These are phyloP conservation scores for Pteromalus puparum DNA, from an alignment of 1,140 invertebrate species.

Conservation along the genomic window DNA sequence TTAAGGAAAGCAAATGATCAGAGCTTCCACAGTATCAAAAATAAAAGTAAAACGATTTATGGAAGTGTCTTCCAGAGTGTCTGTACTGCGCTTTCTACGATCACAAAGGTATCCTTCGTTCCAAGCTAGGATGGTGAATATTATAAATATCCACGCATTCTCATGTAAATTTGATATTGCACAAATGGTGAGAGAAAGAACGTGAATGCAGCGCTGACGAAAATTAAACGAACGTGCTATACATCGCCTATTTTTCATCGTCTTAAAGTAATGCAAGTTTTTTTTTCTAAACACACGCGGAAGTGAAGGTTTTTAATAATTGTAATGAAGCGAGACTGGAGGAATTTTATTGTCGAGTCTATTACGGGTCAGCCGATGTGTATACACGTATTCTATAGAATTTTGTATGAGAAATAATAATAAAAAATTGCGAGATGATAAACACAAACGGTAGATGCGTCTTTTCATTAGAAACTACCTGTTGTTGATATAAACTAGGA, in stretches of 20 bases:
- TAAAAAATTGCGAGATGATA: slow-evolving; percentile 43
- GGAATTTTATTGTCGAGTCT: slow-evolving; percentile 42
- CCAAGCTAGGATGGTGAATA: slow-evolving; percentile 36
- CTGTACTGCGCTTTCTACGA: slow-evolving; percentile 54
- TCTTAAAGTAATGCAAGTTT: slow-evolving; percentile 23
- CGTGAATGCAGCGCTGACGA: slow-evolving; percentile 30
- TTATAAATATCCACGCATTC: slow-evolving; percentile 30
- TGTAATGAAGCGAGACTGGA: not conserved
- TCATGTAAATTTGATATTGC: slow-evolving; percentile 45
- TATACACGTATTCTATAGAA: slow-evolving; percentile 57
- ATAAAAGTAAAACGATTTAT: slow-evolving; percentile 52
- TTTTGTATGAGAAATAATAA: slow-evolving; percentile 61
- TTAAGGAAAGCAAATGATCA: slow-evolving; percentile 51
- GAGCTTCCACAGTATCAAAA: slow-evolving; percentile 65
- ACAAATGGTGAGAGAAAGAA: slow-evolving; percentile 32
- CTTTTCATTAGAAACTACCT: slow-evolving; percentile 66
- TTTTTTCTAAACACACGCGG: slow-evolving; percentile 35
- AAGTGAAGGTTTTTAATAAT: slow-evolving; percentile 37
- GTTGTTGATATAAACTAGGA: slow-evolving; percentile 68
- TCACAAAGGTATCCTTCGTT: slow-evolving; percentile 62
- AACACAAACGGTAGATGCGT: slow-evolving; percentile 51
- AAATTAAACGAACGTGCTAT: slow-evolving; percentile 38
- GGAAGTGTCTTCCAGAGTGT: slow-evolving; percentile 70
- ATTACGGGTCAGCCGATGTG: slow-evolving; percentile 45
- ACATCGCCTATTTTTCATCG: slow-evolving; percentile 30